Percentiles rank a stretch among this genome's conserved stretches.
phyloP scores from a whole-genome alignment of 2,113 vertebrate genomes.

The Eretmochelys imbricata region DNA sequence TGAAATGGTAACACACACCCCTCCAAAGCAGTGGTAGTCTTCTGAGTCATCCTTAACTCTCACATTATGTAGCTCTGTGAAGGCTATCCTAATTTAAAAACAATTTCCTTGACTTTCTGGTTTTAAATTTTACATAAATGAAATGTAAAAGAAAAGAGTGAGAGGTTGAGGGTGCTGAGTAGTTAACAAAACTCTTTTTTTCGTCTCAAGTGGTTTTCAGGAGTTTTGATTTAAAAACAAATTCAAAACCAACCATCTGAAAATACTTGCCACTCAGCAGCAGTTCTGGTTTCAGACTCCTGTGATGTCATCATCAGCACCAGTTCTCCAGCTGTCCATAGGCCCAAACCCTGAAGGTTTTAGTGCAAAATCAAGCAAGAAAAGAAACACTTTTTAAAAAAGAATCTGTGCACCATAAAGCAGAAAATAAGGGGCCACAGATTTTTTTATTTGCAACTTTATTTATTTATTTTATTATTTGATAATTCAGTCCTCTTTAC shows the following conservation, averaged over 20 bases:
- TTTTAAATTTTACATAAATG: not conserved
- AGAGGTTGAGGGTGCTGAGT: rapidly evolving
- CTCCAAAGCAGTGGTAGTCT: not conserved
- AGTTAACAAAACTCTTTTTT: not conserved
- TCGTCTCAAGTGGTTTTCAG: not conserved
- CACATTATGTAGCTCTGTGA: not conserved
- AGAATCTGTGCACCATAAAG: not conserved
- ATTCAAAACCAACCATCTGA: not conserved
- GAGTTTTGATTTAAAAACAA: not conserved
- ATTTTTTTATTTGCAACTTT: not conserved
- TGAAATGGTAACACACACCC: not conserved
- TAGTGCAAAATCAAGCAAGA: not conserved
- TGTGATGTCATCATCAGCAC: not conserved
- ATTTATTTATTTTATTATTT: no score
- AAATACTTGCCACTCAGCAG: not conserved
- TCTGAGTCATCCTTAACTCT: not conserved
- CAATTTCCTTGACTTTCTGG: not conserved
- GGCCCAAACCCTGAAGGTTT: not conserved
- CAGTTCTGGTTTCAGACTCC: not conserved
- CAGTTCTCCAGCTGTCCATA: not conserved
- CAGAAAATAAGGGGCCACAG: not conserved
- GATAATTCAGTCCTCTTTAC: not conserved
- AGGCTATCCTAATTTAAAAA: not conserved
- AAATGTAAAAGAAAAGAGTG: not conserved
- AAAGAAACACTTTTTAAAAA: not conserved